Base-by-base conservation (phyloP, 2,113 vertebrate species). In the Ochotona curzoniae region DNA sequence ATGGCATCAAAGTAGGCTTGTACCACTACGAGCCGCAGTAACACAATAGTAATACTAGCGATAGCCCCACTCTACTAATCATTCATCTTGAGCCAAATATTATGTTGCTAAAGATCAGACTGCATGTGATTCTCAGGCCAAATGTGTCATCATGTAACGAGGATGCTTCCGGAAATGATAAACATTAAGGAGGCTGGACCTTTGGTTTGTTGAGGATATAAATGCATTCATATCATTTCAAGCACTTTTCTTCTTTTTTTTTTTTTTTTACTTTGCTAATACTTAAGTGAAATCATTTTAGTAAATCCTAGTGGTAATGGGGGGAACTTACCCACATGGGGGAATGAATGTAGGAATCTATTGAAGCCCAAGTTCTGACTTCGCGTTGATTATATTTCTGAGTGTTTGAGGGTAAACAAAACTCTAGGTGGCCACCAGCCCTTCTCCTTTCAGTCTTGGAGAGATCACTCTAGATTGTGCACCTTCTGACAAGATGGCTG, bases 171-270 rank as follows among this genome's bases (percentile, higher is more conserved):
- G 90, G 15, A 90, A 60, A n/a, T 83, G 35, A 32, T 75, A 60
- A 63, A 47, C 80, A 28, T 74, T 87, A 90, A 90, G 35, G 20
- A 70, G 47, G 35, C 25, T 60, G 21, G 54, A 32, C 66, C 14
- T n/a, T n/a, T 83, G 64, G 63, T 17, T 49, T 60, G 26, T n/a
- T 90, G 17, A 74, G 23, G 51, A 74, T 49, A 78, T 49, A 78
- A 82, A 90, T 81, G 44, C 80, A 63, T 80, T 18, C 4, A 63
- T 25, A n/a, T 23, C 18, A n/a, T 90, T 87, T 87, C 81, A 91
- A 94, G 3, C 1, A 35, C 1, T 83, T 10, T 64, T 23, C 44
- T 26, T 38, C 1, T 83, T 10, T 64, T 23, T 60, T 26, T 38
- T 60, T 5, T 10, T 35, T 82, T 20, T 70, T 49, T 57, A 64